phyloP scores from a whole-genome alignment of 1,140 invertebrate genomes.

The Cyclargus thomasi region DNA sequence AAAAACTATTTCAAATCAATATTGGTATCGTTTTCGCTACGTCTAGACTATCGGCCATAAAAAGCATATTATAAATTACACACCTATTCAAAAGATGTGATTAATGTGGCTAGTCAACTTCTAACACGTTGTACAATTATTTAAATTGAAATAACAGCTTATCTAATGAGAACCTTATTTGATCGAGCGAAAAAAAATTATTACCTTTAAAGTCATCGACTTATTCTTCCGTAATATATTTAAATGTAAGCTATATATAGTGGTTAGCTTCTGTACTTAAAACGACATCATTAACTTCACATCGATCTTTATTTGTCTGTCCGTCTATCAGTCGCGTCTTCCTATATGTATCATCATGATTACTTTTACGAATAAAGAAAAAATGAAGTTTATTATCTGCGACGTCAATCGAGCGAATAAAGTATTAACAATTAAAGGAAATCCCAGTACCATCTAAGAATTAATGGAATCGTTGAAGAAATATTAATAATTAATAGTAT shows the following conservation, averaged over 20 bases:
- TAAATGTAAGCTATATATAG: not conserved
- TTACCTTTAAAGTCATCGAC: not conserved
- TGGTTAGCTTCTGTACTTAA: not conserved
- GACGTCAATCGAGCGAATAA: not conserved
- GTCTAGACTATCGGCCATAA: not conserved
- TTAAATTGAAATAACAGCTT: conserved; percentile 1
- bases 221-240: not conserved
- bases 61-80: not conserved
- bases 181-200: not conserved
- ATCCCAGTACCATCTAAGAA: not conserved
- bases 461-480: not conserved
- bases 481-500: conserved; percentile 3
- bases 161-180: conserved; percentile 3
- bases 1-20: not conserved
- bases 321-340: not conserved
- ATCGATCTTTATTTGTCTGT: not conserved
- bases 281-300: not conserved
- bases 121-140: not conserved
- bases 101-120: not conserved
- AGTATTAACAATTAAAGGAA: not conserved
- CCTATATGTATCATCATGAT: not conserved
- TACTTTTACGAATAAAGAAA: not conserved
- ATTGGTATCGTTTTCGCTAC: not conserved
- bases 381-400: not conserved
- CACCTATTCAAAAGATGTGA: not conserved